Conservation (phyloP, 1,140 invertebrate genomes). For the Chironomus tepperi region DNA sequence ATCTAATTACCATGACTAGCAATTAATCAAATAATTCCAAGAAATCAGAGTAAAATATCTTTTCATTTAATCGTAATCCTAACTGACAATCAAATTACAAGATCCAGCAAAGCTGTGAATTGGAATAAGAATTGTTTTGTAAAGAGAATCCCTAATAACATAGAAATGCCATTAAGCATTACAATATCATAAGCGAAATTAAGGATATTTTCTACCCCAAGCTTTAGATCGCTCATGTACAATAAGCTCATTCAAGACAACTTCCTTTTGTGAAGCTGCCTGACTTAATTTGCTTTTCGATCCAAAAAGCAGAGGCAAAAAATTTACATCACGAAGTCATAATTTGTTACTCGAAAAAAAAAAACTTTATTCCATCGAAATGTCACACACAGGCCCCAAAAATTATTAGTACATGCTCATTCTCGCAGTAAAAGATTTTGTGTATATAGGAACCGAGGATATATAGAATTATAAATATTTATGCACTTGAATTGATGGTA, state of each 20-base stretch:
- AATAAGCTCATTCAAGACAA: not conserved
- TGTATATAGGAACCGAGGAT: not conserved
- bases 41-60: no score
- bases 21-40: no score
- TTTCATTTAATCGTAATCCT: no score
- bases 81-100: no score
- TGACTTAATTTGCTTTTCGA: no score
- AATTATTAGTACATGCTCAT: not conserved
- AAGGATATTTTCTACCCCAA: no score
- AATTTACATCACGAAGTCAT: constrained; percentile 13
- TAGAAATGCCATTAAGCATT: no score
- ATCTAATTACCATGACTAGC: no score
- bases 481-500: not conserved
- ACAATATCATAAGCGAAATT: no score
- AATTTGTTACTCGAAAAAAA: constrained; percentile 14
- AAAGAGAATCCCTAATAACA: no score
- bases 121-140: no score
- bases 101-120: no score
- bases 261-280: not conserved
- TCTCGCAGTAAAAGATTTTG: not conserved
- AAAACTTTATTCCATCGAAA: constrained; percentile 7
- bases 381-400: not conserved
- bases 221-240: not conserved
- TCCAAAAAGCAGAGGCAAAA: not conserved
- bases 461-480: constrained; percentile 1